phyloP scores from a whole-genome alignment of 2,113 vertebrate species.

The Macheiramphus alcinus region DNA sequence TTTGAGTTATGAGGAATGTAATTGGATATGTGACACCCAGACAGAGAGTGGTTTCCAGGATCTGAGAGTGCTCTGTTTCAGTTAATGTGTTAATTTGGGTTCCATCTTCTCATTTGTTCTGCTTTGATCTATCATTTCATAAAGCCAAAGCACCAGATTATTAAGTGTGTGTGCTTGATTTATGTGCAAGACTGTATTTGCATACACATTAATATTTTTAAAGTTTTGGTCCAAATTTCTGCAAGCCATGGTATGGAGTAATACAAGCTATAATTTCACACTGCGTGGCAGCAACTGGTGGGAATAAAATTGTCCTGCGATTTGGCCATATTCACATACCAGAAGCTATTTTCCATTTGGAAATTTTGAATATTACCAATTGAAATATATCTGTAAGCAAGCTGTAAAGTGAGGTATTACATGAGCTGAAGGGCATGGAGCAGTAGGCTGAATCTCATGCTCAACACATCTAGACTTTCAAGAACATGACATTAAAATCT shows the following conservation, averaged over 20 bases:
- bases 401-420: neutral
- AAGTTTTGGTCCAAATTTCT: slow-evolving; percentile 53
- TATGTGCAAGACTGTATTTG: slow-evolving; percentile 39
- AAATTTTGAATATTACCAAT: slow-evolving; percentile 21
- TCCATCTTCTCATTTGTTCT: slow-evolving; percentile 64
- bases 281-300: neutral
- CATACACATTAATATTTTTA: slow-evolving; percentile 46
- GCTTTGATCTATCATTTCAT: slow-evolving; percentile 60
- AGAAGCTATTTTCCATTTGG: slow-evolving; percentile 62
- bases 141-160: slow-evolving; percentile 20
- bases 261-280: neutral
- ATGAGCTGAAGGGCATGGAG: neutral
- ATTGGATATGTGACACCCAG: slow-evolving; percentile 56
- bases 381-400: neutral
- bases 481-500: neutral
- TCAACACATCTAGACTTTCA: neutral
- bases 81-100: slow-evolving; percentile 63
- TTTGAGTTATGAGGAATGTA: slow-evolving; percentile 57
- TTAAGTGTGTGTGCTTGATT: slow-evolving; percentile 30
- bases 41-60: slow-evolving; percentile 49
- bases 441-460: neutral
- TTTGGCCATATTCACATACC: slow-evolving; percentile 23
- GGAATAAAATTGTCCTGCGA: slow-evolving; percentile 30
- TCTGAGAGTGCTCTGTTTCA: slow-evolving; percentile 48
- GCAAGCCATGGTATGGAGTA: slow-evolving; percentile 41